Conservation (phyloP, 1,140 invertebrate species). For the Metopolophium dirhodum region DNA sequence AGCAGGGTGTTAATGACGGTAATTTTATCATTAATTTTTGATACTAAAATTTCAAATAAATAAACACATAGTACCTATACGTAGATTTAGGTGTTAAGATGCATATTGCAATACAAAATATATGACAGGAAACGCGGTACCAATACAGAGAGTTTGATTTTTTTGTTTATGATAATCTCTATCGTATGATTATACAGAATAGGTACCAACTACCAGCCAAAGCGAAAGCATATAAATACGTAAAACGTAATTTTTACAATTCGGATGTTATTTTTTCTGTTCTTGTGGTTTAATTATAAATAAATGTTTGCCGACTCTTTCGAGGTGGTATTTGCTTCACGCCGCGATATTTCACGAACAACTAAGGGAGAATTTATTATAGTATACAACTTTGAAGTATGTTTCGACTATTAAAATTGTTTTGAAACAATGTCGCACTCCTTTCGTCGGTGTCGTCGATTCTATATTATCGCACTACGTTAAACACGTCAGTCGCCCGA, state of each 20-base stretch:
- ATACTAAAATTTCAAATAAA: too few species aligned
- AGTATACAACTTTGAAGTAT: background rate
- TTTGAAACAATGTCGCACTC: background rate
- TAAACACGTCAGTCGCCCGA: too few species aligned
- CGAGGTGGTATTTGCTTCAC: background rate
- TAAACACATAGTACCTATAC: too few species aligned
- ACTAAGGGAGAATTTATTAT: background rate
- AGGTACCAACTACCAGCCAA: background rate
- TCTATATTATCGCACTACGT: background rate
- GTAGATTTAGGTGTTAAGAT: too few species aligned
- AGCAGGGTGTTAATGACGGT: too few species aligned
- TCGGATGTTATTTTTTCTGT: background rate
- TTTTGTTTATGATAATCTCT: background rate
- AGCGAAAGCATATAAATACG: background rate
- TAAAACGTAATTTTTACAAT: background rate
- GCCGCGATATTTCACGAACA: background rate
- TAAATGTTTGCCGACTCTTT: background rate
- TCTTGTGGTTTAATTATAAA: background rate
- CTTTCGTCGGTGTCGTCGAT: background rate
- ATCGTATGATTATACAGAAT: background rate
- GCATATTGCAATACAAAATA: too few species aligned
- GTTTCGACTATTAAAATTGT: background rate
- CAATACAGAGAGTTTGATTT: too few species aligned
- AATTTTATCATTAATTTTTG: too few species aligned
- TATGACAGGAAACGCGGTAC: too few species aligned